Conservation (phyloP, 2,113 vertebrate genomes). For the Clarias gariepinus region DNA sequence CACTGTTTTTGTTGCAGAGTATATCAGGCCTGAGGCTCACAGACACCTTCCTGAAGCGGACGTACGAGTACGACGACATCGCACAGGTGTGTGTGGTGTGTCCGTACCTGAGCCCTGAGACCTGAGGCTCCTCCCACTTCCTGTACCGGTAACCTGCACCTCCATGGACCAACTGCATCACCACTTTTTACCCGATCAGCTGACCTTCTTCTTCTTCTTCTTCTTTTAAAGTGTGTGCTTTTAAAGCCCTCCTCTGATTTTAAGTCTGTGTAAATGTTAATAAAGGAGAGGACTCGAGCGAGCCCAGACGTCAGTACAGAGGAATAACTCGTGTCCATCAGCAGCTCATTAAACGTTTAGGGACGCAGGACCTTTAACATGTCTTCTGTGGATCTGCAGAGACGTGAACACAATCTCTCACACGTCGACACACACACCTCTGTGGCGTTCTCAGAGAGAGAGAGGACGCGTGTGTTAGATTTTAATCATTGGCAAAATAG, state of each 20-base stretch:
- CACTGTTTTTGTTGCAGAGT: slow-evolving; percentile 73
- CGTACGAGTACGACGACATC: slow-evolving; percentile 96
- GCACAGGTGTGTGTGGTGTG: slow-evolving; percentile 96
- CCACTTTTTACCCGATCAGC: slow-evolving; percentile 42
- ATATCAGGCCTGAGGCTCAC: slow-evolving; percentile 93
- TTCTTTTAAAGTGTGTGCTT: slow-evolving; percentile 45
- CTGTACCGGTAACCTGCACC: slow-evolving; percentile 41
- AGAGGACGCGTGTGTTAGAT: neutral
- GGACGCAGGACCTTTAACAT: neutral
- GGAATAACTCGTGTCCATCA: neutral
- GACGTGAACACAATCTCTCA: neutral
- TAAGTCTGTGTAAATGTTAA: slow-evolving; percentile 69
- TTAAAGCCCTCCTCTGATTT: slow-evolving; percentile 53
- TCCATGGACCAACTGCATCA: slow-evolving; percentile 67
- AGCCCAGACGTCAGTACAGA: neutral
- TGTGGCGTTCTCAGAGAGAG: neutral
- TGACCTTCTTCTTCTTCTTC: slow-evolving; percentile 29
- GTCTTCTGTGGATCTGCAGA: neutral
- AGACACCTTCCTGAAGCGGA: slow-evolving; percentile 96
- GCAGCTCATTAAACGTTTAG: neutral
- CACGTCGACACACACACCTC: neutral
- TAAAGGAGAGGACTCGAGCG: slow-evolving; percentile 59
- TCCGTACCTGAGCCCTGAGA: slow-evolving; percentile 78
- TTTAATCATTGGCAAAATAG: neutral
- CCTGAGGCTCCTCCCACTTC: slow-evolving; percentile 63